Conservation (phyloP, 2,113 vertebrate species). For the Poeciliopsis occidentalis region DNA sequence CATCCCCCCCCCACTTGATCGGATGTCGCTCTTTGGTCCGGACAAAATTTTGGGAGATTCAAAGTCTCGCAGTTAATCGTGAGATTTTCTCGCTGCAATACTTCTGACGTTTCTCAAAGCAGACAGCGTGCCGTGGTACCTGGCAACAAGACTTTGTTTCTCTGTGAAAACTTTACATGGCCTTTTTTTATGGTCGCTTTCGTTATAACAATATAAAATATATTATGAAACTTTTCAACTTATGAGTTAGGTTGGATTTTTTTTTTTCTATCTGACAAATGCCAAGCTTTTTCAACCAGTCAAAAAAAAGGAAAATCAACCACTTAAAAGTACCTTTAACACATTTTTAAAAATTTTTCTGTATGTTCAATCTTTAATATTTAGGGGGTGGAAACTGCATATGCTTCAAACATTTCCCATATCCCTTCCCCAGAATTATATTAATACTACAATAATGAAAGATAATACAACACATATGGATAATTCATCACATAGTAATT, state of each 20-base stretch:
- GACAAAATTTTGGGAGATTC: constrained; percentile 50
- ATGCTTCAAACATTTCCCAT: background rate
- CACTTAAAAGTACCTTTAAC: background rate
- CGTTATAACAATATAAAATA: background rate
- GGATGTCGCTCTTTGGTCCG: constrained; percentile 72
- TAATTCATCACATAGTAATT: background rate
- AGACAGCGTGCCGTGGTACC: constrained; percentile 29
- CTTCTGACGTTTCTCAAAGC: constrained; percentile 65
- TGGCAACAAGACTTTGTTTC: background rate
- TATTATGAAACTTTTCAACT: background rate
- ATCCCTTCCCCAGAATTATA: background rate
- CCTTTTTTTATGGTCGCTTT: background rate
- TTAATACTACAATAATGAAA: constrained; percentile 1
- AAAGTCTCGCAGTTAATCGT: constrained; percentile 77
- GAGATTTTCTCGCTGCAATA: constrained; percentile 63
- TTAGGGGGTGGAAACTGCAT: background rate
- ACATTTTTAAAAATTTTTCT: background rate
- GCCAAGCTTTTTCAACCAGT: background rate
- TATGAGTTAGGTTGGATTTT: background rate
- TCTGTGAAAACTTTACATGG: background rate
- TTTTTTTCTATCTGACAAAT: background rate
- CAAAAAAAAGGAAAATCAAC: background rate
- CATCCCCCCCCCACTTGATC: constrained; percentile 40
- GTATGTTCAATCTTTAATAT: background rate
- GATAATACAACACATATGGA: background rate